These are phyloP conservation scores for Linnaemya vulpina DNA, from an alignment of 2,888 invertebrate genomes.

Conservation along the genomic window DNA sequence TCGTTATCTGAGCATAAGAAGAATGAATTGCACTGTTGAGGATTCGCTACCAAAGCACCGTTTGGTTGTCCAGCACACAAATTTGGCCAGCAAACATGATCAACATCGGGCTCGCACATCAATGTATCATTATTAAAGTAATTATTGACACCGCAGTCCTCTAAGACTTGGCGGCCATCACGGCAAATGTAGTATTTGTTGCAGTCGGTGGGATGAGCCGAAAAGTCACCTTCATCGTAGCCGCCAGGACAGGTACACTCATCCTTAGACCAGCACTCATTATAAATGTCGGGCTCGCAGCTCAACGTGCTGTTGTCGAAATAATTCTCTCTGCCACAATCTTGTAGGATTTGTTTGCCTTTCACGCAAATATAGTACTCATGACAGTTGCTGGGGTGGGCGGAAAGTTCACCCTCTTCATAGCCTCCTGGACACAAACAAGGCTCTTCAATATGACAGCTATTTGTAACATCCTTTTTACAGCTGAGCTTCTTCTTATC, in stretches of 20 bases:
- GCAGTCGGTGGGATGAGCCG: conserved; percentile 75
- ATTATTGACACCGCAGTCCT: conserved; percentile 77
- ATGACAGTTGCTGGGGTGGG: conserved; percentile 72
- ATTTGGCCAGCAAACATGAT: conserved; percentile 68
- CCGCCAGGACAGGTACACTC: conserved; percentile 74
- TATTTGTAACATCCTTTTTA: conserved; percentile 45
- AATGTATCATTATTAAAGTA: conserved; percentile 72
- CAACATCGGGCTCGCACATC: conserved; percentile 74
- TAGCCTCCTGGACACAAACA: conserved; percentile 40
- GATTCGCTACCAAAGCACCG: conserved; percentile 75
- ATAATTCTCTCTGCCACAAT: conserved; percentile 54
- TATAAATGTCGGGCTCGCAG: conserved; percentile 50
- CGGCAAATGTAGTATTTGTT: conserved; percentile 75
- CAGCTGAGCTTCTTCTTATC: conserved; percentile 2
- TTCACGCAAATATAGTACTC: conserved; percentile 75
- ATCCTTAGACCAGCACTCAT: conserved; percentile 53
- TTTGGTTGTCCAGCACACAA: conserved; percentile 75
- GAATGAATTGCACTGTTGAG: conserved; percentile 76
- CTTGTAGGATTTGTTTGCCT: conserved; percentile 73
- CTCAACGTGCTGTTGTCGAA: conserved; percentile 11
- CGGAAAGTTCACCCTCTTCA: conserved; percentile 68
- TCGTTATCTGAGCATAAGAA: conserved; percentile 75
- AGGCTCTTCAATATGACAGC: neutral
- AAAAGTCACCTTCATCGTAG: conserved; percentile 73
- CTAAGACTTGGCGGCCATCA: conserved; percentile 73